phyloP scores from a whole-genome alignment of 2,113 vertebrate genomes.

The Tragulus kanchil region DNA sequence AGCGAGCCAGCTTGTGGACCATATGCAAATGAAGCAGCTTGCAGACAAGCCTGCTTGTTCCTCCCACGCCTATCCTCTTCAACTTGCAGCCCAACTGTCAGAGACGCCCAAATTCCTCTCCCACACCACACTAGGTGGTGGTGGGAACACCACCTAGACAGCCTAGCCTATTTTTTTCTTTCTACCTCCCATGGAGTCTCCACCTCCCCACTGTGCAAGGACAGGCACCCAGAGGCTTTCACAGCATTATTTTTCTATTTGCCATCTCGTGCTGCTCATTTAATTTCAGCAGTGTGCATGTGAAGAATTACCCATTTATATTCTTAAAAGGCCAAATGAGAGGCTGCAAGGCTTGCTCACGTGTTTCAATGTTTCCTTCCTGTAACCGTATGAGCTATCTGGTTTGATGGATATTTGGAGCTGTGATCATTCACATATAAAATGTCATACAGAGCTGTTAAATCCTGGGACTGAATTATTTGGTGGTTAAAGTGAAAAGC shows the following conservation, averaged over 20 bases:
- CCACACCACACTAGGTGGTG: not conserved
- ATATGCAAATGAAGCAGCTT: not conserved
- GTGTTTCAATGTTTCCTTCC: constrained; percentile 23
- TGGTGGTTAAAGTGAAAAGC: not conserved
- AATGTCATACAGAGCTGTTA: constrained; percentile 54
- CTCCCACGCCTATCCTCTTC: not conserved
- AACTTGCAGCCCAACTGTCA: not conserved
- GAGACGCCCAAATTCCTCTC: not conserved
- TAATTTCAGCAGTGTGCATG: not conserved
- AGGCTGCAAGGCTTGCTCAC: not conserved
- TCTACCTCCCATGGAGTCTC: not conserved
- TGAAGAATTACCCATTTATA: not conserved
- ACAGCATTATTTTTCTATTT: not conserved
- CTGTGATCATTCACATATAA: not conserved
- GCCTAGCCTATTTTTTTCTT: not conserved
- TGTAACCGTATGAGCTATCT: not conserved
- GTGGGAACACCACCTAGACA: not conserved
- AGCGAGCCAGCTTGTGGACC: not conserved
- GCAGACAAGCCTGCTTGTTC: not conserved
- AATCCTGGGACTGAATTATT: constrained; percentile 19
- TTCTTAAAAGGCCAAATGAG: constrained; percentile 51
- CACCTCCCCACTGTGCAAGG: not conserved
- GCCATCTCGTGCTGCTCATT: not conserved
- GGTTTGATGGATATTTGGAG: constrained; percentile 61
- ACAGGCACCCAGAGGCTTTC: not conserved